A percentile compares a stretch with the other conserved stretches of the same genome.
phyloP scores from a whole-genome alignment of 2,113 vertebrate species.

The Pterocles orientalis region DNA sequence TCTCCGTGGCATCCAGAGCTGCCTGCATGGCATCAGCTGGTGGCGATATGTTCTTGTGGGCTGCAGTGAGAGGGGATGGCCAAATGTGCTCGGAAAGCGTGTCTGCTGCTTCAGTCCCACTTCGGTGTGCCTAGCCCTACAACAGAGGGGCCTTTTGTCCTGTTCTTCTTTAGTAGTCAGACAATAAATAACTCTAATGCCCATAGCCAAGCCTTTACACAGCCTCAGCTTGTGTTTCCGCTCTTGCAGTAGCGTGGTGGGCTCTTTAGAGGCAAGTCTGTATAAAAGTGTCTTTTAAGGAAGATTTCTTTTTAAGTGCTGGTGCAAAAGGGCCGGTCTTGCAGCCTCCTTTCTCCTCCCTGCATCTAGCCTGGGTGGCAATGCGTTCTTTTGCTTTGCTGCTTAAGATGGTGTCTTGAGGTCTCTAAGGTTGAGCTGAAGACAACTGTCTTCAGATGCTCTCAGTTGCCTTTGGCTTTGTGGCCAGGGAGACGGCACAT shows the following conservation, averaged over 20 bases:
- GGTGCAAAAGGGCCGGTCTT: slow-evolving; percentile 19
- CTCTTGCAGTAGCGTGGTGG: not conserved
- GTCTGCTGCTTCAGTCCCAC: not conserved
- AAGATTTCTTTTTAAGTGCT: slow-evolving; percentile 1
- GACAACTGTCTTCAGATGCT: not conserved
- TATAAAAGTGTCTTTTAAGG: not conserved
- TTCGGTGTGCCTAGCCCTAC: not conserved
- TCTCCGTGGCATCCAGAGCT: not conserved
- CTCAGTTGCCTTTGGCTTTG: not conserved
- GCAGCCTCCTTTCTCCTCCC: not conserved
- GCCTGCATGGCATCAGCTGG: not conserved
- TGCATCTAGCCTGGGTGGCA: not conserved
- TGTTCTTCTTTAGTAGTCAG: slow-evolving; percentile 39
- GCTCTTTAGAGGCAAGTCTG: not conserved
- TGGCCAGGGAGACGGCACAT: not conserved
- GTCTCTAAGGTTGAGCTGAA: not conserved
- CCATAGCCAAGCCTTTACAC: not conserved
- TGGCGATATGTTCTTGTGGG: rapidly evolving
- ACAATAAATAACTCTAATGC: slow-evolving; percentile 60
- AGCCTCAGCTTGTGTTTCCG: not conserved
- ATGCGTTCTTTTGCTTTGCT: not conserved
- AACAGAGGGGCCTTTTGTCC: slow-evolving; percentile 29
- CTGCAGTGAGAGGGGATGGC: not conserved
- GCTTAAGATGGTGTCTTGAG: not conserved
- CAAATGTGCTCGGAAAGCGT: rapidly evolving